Evolutionary conservation across 30 jellyfish, hydroid and myxozoan species (phyloP), one percentile per base, ranked within the genome.

Genomic region (Aurelia sp.): DNA sequence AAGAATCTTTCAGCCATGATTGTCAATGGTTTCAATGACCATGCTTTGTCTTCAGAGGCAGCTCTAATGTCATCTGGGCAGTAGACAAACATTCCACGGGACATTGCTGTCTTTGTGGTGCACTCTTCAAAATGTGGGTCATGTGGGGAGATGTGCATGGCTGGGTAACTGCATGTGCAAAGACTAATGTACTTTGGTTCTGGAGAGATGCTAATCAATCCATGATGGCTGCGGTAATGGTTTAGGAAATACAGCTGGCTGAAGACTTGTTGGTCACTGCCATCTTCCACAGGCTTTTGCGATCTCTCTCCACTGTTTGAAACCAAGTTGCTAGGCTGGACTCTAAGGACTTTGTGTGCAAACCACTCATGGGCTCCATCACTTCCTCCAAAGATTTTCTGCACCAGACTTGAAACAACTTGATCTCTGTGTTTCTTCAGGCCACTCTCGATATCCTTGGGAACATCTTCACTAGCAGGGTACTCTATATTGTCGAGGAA

Each of bases 171-270:
- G 90, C 83, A 66, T 0, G 90, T 80, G 76, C 89, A 79, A 16
- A 79, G 63, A 71, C 89, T 79, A 82, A 80, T 21, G 77, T 80
- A 80, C 21, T 41, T 80, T 23, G 90, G 90, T 71, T 80, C 90
- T n/a, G 90, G 90, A 0, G 90, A 80, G 35, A 80, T 67, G 83
- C 90, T 80, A 61, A 80, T 80, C 66, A 80, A 61, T 16, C 90
- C 81, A 66, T 80, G 90, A 80, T 80, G 90, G 67, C 90, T 80
- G 27, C 90, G 51, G 84, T 80, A 80, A 62, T 80, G 90, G 65
- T 67, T 80, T 40, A 80, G 44, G 83, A 80, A 80, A 31, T 80
- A 80, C 83, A 80, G 76, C 90, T 80, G 90, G 57, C 90, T 80
- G 77, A 80, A 80, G 44, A 80, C 82, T n/a, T 80, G 90, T 17